Conservation (phyloP, 2,113 vertebrate species). For the Echinops telfairi region DNA sequence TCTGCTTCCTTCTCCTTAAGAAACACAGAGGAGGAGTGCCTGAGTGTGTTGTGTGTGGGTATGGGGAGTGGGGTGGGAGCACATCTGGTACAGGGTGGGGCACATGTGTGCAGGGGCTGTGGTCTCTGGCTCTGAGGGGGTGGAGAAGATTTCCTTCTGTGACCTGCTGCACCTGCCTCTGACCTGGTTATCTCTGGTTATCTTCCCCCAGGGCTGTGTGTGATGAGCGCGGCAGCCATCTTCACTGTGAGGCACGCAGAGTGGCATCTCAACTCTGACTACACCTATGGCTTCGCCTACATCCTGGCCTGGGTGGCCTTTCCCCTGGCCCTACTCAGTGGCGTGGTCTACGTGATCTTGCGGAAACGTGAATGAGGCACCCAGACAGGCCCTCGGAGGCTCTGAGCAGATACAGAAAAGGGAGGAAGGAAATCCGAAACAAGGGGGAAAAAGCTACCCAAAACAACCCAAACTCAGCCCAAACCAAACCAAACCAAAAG, state of each 20-base stretch:
- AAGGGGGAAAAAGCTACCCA: conserved; percentile 70
- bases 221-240: conserved; percentile 96
- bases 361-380: conserved; percentile 94
- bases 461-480: conserved; percentile 76
- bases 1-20: background rate
- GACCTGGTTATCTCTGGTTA: rapidly evolving
- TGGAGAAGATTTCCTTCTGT: rapidly evolving
- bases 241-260: conserved; percentile 94
- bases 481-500: conserved; percentile 81
- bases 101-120: background rate
- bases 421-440: conserved; percentile 84
- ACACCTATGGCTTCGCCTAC: conserved; percentile 93
- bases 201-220: conserved; percentile 91
- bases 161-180: rapidly evolving
- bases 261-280: conserved; percentile 86
- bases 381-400: background rate
- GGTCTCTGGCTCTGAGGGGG: rapidly evolving
- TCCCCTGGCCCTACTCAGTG: conserved; percentile 95
- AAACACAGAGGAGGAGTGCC: background rate
- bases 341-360: conserved; percentile 96
- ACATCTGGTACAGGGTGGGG: background rate
- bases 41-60: background rate
- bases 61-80: background rate
- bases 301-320: conserved; percentile 98
- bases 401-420: conserved; percentile 74